phyloP scores from a whole-genome alignment of 2,113 vertebrate genomes.

The Saguinus midas region DNA sequence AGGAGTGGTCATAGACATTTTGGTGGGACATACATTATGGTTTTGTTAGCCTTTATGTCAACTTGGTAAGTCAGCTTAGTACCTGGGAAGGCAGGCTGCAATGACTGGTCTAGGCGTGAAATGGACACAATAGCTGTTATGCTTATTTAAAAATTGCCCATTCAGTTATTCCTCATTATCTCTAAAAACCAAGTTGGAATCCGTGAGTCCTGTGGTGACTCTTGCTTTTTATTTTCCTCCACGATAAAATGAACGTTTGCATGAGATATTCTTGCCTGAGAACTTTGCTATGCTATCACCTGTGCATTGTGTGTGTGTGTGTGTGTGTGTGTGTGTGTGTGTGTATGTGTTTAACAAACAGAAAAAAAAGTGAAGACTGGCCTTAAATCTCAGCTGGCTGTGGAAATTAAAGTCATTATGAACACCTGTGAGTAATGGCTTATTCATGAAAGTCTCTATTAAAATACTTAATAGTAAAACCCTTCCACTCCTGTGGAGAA shows the following conservation, averaged over 20 bases:
- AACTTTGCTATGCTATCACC: not conserved
- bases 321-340: no score
- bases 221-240: not conserved
- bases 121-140: slow-evolving; percentile 12
- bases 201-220: not conserved
- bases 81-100: not conserved
- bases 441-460: not conserved
- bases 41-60: not conserved
- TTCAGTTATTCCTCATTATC: slow-evolving; percentile 62
- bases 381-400: not conserved
- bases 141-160: slow-evolving; percentile 73
- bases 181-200: slow-evolving; percentile 71
- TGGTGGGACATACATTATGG: not conserved
- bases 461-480: not conserved
- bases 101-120: not conserved
- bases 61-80: not conserved
- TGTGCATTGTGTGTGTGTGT: not conserved
- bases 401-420: not conserved
- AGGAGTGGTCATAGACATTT: not conserved
- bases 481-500: not conserved
- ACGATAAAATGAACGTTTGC: not conserved
- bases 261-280: not conserved
- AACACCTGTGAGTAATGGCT: not conserved
- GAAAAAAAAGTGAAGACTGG: not conserved
- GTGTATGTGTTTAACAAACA: not conserved